Base-by-base conservation (phyloP, 2,797 vertebrate species). In the Caiman crocodilus region DNA sequence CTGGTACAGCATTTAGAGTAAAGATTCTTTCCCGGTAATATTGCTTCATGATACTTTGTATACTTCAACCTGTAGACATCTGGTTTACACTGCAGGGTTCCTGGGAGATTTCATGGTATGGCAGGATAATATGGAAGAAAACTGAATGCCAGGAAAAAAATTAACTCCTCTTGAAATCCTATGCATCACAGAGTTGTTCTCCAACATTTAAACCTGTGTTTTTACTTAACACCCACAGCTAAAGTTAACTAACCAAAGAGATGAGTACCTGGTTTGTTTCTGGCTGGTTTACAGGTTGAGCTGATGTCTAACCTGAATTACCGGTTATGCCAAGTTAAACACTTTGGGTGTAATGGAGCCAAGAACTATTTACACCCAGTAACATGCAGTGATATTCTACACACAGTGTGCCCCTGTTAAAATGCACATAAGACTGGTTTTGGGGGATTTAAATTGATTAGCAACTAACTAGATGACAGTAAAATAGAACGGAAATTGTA, bases 241-340 rank as follows among this genome's bases (percentile, higher is more conserved):
- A 93, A 85, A 95, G 64, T 81, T 93, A 88, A 77, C 74, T 92
- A 67, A 50, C 55, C 85, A 88, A 77, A 10, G 32, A 94, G 35
- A 60, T 92, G 91, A 91, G 81, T 90, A 85, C 91, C 28, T 82
- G 60, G n/a, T 94, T 96, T 96, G 69, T 81, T 92, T 93, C 88
- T 90, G 89, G 75, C 69, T 89, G 61, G 20, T n/a, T 50, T 74
- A 92, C 83, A 91, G 65, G 55, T 64, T 3, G 3, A 84, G 75
- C 85, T 25, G 21, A 67, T 7, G 50, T 74, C 64, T 85, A 76
- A 2, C 79, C 76, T 81, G 83, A 4, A 3, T 89, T 77, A 76
- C 50, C 73, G 5, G 5, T 32, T 69, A 63, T 59, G 92, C 94
- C 96, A 96, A 91, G 14, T 42, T 88, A 95, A 96, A 96, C 25